A percentile compares a stretch with the other conserved stretches of the same genome.
phyloP scores from a whole-genome alignment of 2,797 vertebrate species.

The Cirrhinus mrigala region DNA sequence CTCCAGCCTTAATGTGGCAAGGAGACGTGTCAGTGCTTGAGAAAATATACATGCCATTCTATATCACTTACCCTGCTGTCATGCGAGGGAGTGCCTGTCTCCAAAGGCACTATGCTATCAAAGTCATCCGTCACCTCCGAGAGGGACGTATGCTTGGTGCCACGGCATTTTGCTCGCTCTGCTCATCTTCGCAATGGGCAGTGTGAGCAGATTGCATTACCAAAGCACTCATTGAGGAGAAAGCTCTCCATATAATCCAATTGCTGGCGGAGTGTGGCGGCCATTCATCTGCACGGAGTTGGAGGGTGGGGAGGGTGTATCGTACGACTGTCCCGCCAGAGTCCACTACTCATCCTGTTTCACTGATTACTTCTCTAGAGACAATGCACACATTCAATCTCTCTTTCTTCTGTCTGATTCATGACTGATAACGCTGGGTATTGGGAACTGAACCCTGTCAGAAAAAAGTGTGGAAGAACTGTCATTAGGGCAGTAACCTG shows the following conservation, averaged over 20 bases:
- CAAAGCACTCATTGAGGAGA: conserved; percentile 59
- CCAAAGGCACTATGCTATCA: conserved; percentile 54
- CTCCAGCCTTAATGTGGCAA: conserved; percentile 43
- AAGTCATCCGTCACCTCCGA: conserved; percentile 52
- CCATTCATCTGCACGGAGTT: conserved; percentile 55
- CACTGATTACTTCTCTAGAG: conserved; percentile 48
- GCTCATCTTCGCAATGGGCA: conserved; percentile 54
- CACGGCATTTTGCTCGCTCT: conserved; percentile 34
- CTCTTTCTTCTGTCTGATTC: conserved; percentile 10
- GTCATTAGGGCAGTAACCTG: neutral
- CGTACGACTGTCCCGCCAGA: conserved; percentile 4
- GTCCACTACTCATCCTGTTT: conserved; percentile 52
- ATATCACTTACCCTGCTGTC: conserved; percentile 47
- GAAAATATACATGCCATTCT: conserved; percentile 52
- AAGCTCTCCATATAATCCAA: conserved; percentile 62
- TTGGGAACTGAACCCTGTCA: conserved; percentile 25
- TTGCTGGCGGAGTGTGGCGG: conserved; percentile 56
- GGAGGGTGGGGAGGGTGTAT: conserved; percentile 42
- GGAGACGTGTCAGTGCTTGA: conserved; percentile 21
- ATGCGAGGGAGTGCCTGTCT: conserved; percentile 39
- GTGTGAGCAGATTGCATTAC: conserved; percentile 62
- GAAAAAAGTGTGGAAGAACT: conserved; percentile 5
- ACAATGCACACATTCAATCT: conserved; percentile 28
- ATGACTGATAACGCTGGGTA: conserved; percentile 30
- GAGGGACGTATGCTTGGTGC: conserved; percentile 49